Conservation (phyloP, 2,797 vertebrate genomes). For the Acanthis flammea region DNA sequence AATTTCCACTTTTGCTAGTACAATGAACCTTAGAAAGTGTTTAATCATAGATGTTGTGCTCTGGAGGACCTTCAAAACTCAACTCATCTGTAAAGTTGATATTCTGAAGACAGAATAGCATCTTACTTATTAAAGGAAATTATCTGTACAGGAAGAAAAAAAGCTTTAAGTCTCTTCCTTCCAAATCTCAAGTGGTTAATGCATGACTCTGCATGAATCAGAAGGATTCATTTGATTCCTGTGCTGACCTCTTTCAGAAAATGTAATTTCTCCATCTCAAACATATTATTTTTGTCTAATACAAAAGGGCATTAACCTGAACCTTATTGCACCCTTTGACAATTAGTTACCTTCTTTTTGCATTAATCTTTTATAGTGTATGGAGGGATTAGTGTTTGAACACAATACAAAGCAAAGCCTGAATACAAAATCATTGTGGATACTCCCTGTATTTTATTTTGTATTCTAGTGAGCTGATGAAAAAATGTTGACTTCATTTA, state of each 20-base stretch:
- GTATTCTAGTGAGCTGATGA: background rate
- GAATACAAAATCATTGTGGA: slow-evolving; percentile 20
- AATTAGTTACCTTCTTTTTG: slow-evolving; percentile 57
- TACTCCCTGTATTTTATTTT: background rate
- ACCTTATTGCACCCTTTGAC: slow-evolving; percentile 19
- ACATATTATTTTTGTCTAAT: slow-evolving; percentile 50
- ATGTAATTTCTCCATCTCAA: slow-evolving; percentile 69
- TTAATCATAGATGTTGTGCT: slow-evolving; percentile 71
- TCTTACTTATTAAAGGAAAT: slow-evolving; percentile 75
- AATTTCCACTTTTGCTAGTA: slow-evolving; percentile 53
- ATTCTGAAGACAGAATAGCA: slow-evolving; percentile 67
- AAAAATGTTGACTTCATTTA: slow-evolving; percentile 43
- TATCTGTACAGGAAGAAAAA: slow-evolving; percentile 67
- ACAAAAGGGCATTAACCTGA: slow-evolving; percentile 32
- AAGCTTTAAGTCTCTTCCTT: slow-evolving; percentile 62
- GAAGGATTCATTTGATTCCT: slow-evolving; percentile 68
- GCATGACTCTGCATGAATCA: slow-evolving; percentile 77
- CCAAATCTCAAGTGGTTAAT: slow-evolving; percentile 76
- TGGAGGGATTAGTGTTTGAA: slow-evolving; percentile 52
- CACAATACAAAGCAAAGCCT: slow-evolving; percentile 11
- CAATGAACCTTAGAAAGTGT: slow-evolving; percentile 68
- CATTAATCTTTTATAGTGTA: slow-evolving; percentile 46
- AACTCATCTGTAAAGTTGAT: slow-evolving; percentile 73
- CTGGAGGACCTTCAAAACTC: slow-evolving; percentile 61
- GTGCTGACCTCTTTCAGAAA: slow-evolving; percentile 67